Evolutionary conservation across 1,140 invertebrate species (phyloP).

Genomic region (Aphidius gifuensis): DNA sequence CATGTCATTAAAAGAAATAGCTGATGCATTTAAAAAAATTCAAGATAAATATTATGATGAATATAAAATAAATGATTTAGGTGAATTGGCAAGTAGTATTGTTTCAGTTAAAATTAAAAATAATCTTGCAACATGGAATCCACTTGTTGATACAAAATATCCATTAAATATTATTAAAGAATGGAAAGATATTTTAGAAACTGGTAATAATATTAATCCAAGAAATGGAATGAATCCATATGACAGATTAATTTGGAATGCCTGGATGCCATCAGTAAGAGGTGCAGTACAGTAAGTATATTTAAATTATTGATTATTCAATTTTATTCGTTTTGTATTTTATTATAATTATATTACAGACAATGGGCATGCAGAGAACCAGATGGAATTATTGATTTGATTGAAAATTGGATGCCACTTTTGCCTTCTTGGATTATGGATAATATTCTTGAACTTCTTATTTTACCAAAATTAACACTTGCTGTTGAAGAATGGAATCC

Average conservation of each 20-base stretch:
- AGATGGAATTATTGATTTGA: slow-evolving; percentile 72
- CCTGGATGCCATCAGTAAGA: slow-evolving; percentile 81
- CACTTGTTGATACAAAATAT: slow-evolving; percentile 62
- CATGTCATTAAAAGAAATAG: slow-evolving; percentile 70
- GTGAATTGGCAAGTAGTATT: slow-evolving; percentile 64
- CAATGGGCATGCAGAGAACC: slow-evolving; percentile 63
- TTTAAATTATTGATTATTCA: slow-evolving; percentile 2
- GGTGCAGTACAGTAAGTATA: slow-evolving; percentile 57
- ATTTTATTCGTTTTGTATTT: slow-evolving; percentile 38
- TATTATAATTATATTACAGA: neutral
- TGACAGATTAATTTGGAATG: slow-evolving; percentile 81
- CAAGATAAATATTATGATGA: slow-evolving; percentile 64
- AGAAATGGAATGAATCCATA: slow-evolving; percentile 68
- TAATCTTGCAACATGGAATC: slow-evolving; percentile 71
- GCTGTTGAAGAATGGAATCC: slow-evolving; percentile 94
- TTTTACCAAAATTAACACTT: slow-evolving; percentile 73
- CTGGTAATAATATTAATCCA: slow-evolving; percentile 48
- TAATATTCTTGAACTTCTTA: slow-evolving; percentile 77
- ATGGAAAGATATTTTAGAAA: slow-evolving; percentile 69
- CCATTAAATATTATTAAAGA: slow-evolving; percentile 67
- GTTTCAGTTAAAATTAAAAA: slow-evolving; percentile 67
- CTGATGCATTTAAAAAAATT: slow-evolving; percentile 70
- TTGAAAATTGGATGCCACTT: slow-evolving; percentile 78
- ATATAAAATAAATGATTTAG: slow-evolving; percentile 65
- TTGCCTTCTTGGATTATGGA: slow-evolving; percentile 81